Evolutionary conservation across 2,888 invertebrate species (phyloP).

Genomic region (Buathra laborator): DNA sequence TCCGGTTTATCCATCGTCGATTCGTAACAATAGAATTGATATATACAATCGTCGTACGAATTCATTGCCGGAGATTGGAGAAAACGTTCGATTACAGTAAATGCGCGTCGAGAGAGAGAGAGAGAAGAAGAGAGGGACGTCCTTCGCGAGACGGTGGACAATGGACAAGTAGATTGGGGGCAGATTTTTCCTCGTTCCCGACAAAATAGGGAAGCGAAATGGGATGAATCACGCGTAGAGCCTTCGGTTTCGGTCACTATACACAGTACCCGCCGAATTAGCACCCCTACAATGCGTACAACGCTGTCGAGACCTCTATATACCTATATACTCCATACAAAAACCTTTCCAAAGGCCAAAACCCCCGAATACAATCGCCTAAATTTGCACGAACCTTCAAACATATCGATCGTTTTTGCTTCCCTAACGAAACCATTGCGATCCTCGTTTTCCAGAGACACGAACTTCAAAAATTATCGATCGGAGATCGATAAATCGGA

Average conservation of each 20-base stretch:
- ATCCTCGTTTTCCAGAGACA: background rate
- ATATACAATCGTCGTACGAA: background rate
- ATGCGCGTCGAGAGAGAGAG: background rate
- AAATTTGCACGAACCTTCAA: slow-evolving; percentile 28
- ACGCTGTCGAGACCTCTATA: background rate
- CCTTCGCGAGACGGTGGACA: slow-evolving; percentile 24
- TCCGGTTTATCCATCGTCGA: background rate
- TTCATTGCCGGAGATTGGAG: slow-evolving; percentile 7
- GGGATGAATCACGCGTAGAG: slow-evolving; percentile 64
- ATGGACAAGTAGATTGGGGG: slow-evolving; percentile 23
- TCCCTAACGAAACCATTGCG: background rate
- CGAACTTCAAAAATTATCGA: background rate
- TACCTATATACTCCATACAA: background rate
- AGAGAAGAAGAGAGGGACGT: background rate
- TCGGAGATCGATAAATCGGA: background rate
- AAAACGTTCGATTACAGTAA: slow-evolving; percentile 21
- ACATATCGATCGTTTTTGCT: slow-evolving; percentile 9
- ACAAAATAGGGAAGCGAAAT: slow-evolving; percentile 51
- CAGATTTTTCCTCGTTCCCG: slow-evolving; percentile 29
- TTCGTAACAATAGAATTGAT: background rate
- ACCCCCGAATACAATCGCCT: background rate
- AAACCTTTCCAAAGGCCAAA: background rate
- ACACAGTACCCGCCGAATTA: slow-evolving; percentile 46
- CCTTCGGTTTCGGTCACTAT: slow-evolving; percentile 18
- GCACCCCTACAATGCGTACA: slow-evolving; percentile 27